Base-by-base conservation (phyloP, 1,140 invertebrate genomes). In the Drosophila sulfurigaster region DNA sequence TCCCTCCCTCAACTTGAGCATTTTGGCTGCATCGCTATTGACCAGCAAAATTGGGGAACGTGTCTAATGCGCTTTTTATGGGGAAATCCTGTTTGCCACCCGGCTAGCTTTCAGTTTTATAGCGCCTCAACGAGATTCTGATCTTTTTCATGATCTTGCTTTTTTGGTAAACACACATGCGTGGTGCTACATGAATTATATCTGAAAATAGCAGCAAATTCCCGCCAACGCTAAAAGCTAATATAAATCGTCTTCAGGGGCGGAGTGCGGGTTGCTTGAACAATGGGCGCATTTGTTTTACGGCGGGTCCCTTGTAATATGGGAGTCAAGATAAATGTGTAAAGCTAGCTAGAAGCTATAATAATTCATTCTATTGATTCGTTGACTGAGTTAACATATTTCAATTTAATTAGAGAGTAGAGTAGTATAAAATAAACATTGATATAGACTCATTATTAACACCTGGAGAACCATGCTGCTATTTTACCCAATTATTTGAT, bases 71-170 rank as follows among this genome's bases (percentile, higher is more conserved):
- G 75, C 81, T 88, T 88, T 85, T 89, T 85, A 81, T 89, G 85
- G 85, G 85, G 85, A 89, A 88, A 88, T 88, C 85, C 85, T 88
- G 83, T 89, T 81, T 70, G 68, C 73, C 83, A 78, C 30, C 60
- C 71, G 67, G 48, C 48, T 46, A 69, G 66, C 80, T 74, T 78
- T 73, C 58, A 65, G 52, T 88, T 87, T 88, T 88, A 88, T 88
- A 80, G 80, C 82, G 78, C 73, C 46, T 46, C 74, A 72, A 78
- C 60, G 75, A 77, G 69, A 32, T 75, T 63, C 75, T 60, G 35
- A 56, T 69, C 66, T 52, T 49, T 60, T 48, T 56, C 48, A 62
- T 75, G 69, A 58, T 51, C 67, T 65, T 63, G 60, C 45, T 16
- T 56, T 56, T 16, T 15, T 32, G 64, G 32, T 11, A 35, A 2